Evolutionary conservation across 2,113 vertebrate species (phyloP), one percentile per base, ranked within the genome.

Genomic region (Eulacestoma nigropectus): DNA sequence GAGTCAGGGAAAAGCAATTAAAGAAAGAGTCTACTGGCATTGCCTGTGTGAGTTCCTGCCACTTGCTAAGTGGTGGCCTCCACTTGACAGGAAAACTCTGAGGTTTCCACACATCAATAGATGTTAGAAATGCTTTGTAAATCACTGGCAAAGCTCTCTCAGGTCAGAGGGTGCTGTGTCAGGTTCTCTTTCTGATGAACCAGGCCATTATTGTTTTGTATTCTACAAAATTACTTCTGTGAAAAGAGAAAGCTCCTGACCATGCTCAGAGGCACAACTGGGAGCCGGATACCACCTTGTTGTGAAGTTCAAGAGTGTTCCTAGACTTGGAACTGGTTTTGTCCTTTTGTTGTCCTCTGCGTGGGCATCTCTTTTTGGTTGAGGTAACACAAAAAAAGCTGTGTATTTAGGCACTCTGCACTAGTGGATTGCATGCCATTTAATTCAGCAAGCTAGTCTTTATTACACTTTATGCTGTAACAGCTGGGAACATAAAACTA

Each of bases 1-100:
- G 27, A 87, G 30, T 62, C 50, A 84, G 59, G 29, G 37, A 87
- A 96, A 91, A 81, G 12, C 25, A 84, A 74, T 91, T 89, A 81
- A 77, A 63, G 35, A 76, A 84, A 93, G 21, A 69, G 37, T 70
- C n/a, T 95, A 4, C 29, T 92, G 59, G 41, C 46, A 57, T 21
- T 74, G 55, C 7, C 22, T n/a, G 2, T 83, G 49, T 86, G 59
- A 69, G 41, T 9, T 76, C 5, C 37, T 87, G 46, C 47, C 30
- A 25, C 64, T 91, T 80, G 42, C 37, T 84, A 77, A 87, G 39
- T 55, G 33, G 42, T 33, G 20, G 39, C 52, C 16, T 91, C 37
- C n/a, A 55, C 46, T 0, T 89, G 29, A 77, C 59, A 83, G 42
- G 30, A 84, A 92, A 92, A 74, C 37, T 83, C 47, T 32, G 83